phyloP scores from a whole-genome alignment of 2,888 invertebrate species.

The Acanthosepion pharaonis region DNA sequence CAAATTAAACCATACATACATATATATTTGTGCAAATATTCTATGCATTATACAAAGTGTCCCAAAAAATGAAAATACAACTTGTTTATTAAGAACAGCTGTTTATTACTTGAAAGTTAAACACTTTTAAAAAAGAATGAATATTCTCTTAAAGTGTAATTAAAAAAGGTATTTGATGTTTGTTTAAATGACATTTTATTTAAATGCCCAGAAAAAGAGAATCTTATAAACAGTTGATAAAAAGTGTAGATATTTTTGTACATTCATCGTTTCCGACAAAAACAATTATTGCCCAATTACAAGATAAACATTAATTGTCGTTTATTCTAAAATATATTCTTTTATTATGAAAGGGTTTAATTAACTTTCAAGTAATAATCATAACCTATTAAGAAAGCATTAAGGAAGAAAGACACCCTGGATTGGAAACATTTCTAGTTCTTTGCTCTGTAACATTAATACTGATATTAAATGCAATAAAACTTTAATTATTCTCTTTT shows the following conservation, averaged over 20 bases:
- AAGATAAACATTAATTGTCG: background rate
- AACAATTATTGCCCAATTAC: background rate
- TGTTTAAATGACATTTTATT: too few relatives aligned
- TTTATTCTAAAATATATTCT: background rate
- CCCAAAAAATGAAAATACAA: background rate
- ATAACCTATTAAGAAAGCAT: background rate
- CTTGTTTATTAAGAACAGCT: background rate
- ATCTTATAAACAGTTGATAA: background rate
- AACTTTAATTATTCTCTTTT: background rate
- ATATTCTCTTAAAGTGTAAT: background rate
- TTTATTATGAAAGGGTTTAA: background rate
- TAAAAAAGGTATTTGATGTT: too few relatives aligned
- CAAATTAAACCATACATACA: background rate
- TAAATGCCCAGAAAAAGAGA: background rate
- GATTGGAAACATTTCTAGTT: background rate
- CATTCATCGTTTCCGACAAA: background rate
- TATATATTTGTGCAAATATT: background rate
- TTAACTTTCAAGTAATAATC: background rate
- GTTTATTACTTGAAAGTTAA: background rate
- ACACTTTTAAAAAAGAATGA: background rate
- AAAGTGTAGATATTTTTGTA: background rate
- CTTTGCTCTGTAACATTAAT: background rate
- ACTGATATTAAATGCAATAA: background rate
- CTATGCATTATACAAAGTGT: background rate
- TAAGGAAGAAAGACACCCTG: background rate